Evolutionary conservation across 1,140 invertebrate species (phyloP).

Genomic region (Semibalanus balanoides): DNA sequence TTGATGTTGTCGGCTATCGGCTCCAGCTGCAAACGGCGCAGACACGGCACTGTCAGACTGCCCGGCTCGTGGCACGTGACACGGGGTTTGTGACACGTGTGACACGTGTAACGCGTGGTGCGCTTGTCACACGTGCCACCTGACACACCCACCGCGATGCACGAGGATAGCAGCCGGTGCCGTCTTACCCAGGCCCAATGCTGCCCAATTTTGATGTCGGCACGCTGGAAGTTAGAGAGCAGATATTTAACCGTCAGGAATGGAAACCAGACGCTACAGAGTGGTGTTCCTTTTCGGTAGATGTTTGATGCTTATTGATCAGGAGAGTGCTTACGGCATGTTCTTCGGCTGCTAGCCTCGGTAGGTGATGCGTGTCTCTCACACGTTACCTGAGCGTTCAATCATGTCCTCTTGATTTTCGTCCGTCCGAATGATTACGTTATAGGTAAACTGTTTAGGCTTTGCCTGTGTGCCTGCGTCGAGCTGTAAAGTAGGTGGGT

Average conservation of each 20-base stretch:
- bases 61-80: too few relatives aligned
- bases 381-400: not conserved
- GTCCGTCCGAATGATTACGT: constrained; percentile 34
- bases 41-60: too few relatives aligned
- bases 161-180: too few relatives aligned
- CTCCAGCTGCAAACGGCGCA: not conserved
- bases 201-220: too few relatives aligned
- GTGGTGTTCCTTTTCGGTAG: not conserved
- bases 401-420: not conserved
- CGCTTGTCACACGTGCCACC: too few relatives aligned
- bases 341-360: not conserved
- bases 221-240: too few relatives aligned
- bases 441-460: constrained; percentile 64
- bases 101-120: too few relatives aligned
- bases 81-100: too few relatives aligned
- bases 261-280: not conserved
- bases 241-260: not conserved
- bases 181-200: too few relatives aligned
- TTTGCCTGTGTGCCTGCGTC: constrained; percentile 38
- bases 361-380: not conserved
- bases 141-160: too few relatives aligned
- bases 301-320: too few relatives aligned
- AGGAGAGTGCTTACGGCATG: not conserved
- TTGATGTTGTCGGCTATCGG: not conserved
- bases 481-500: not conserved